These are phyloP conservation scores for Agelastica alni DNA, from an alignment of 2,888 invertebrate species.

Conservation along the genomic window DNA sequence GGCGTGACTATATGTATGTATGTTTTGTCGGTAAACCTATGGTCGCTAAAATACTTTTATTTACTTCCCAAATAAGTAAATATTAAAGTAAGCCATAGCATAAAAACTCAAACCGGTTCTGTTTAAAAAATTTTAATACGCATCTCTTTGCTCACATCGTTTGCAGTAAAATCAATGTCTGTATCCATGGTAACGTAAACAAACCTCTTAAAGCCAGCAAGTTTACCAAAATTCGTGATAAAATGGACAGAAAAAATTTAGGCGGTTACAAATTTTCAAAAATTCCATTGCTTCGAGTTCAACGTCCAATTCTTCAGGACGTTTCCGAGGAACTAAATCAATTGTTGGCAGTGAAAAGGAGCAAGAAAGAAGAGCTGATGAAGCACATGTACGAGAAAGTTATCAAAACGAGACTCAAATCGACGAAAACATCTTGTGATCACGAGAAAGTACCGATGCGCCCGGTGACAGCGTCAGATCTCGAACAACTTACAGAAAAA, in stretches of 20 bases:
- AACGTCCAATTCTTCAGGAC: conserved; percentile 30
- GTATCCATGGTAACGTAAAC: conserved; percentile 7
- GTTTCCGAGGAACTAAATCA: conserved; percentile 32
- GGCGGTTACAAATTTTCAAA: conserved; percentile 19
- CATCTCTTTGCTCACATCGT: no score
- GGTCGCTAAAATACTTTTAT: no score
- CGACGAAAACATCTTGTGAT: not conserved
- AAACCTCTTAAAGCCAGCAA: not conserved
- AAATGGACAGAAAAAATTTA: conserved; percentile 19
- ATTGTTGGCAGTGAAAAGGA: conserved; percentile 24
- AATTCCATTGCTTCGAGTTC: conserved; percentile 11
- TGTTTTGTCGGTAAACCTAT: no score
- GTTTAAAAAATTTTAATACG: no score
- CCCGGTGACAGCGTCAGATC: conserved; percentile 26
- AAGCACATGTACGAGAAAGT: conserved; percentile 34
- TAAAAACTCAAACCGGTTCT: not conserved
- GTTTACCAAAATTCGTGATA: no score
- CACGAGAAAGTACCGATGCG: not conserved
- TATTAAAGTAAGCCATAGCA: no score
- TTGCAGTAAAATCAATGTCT: no score
- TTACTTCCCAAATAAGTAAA: no score
- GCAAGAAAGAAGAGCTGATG: conserved; percentile 29
- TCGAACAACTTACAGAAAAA: conserved; percentile 29
- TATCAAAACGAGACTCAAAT: conserved; percentile 14
- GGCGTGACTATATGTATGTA: no score